A percentile compares a stretch with the other conserved stretches of the same genome.
These are phyloP conservation scores for Virgularia gustaviana DNA, from an alignment of 92 coral and sea anemone species.

Conservation along the genomic window DNA sequence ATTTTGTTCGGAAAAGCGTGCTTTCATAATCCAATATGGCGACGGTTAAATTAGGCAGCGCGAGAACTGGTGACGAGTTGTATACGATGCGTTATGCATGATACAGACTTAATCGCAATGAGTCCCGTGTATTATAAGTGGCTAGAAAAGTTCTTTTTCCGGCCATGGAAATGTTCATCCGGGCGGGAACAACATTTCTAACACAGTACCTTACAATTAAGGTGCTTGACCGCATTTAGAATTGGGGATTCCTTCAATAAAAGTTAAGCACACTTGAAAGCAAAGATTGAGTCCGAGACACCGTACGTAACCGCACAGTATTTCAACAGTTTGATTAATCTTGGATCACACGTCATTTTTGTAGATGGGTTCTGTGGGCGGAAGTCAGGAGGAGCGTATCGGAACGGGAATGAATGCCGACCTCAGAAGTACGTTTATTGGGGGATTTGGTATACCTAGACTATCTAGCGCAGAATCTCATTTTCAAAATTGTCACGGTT, in stretches of 20 bases:
- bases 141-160: too few species aligned
- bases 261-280: neutral
- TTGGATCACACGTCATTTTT: neutral
- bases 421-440: slow-evolving; percentile 60
- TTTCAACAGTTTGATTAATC: neutral
- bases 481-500: neutral
- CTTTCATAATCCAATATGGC: too few species aligned
- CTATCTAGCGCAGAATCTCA: neutral
- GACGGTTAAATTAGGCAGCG: too few species aligned
- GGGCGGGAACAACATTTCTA: neutral
- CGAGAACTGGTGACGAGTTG: too few species aligned
- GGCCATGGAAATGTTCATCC: neutral
- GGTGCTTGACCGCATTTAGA: neutral
- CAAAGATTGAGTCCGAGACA: too few species aligned
- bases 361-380: slow-evolving; percentile 89
- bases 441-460: too few species aligned
- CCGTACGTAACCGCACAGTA: neutral
- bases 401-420: slow-evolving; percentile 96
- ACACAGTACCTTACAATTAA: neutral
- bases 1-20: too few species aligned
- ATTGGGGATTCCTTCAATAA: neutral
- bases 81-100: too few species aligned
- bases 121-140: too few species aligned
- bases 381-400: slow-evolving; percentile 82
- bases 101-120: too few species aligned